A percentile compares a stretch with the other conserved stretches of the same genome.
phyloP scores from a whole-genome alignment of 1,140 invertebrate genomes.

The Danaus melanippus region DNA sequence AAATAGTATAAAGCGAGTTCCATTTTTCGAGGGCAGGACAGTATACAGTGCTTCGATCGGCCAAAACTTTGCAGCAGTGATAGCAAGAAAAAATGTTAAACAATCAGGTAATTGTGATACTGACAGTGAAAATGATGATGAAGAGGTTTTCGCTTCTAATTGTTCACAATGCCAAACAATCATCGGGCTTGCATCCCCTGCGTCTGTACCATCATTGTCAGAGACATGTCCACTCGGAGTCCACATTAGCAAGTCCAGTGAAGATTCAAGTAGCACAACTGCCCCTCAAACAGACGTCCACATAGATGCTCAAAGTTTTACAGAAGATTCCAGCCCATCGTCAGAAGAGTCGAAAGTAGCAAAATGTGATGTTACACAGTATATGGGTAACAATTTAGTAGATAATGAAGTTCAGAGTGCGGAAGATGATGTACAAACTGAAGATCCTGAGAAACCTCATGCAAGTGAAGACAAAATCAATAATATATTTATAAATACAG shows the following conservation, averaged over 20 bases:
- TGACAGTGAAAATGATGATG: slow-evolving; percentile 76
- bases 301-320: slow-evolving; percentile 68
- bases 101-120: slow-evolving; percentile 72
- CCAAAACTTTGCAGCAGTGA: slow-evolving; percentile 79
- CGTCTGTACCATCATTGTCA: slow-evolving; percentile 66
- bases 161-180: slow-evolving; percentile 76
- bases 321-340: slow-evolving; percentile 72
- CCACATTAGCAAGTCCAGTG: slow-evolving; percentile 69
- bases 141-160: slow-evolving; percentile 77
- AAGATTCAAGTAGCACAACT: slow-evolving; percentile 69
- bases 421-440: slow-evolving; percentile 47
- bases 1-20: slow-evolving; percentile 75
- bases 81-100: slow-evolving; percentile 75
- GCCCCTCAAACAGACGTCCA: slow-evolving; percentile 64
- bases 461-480: slow-evolving; percentile 74
- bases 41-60: slow-evolving; percentile 78
- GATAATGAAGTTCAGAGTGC: slow-evolving; percentile 28
- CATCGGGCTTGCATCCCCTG: slow-evolving; percentile 68
- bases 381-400: slow-evolving; percentile 33
- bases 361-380: slow-evolving; percentile 39
- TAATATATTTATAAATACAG: slow-evolving; percentile 80
- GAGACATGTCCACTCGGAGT: slow-evolving; percentile 68
- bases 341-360: slow-evolving; percentile 69
- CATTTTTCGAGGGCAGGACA: slow-evolving; percentile 78
- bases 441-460: slow-evolving; percentile 37